Conservation (phyloP, 1,140 invertebrate genomes). For the Venturia canescens region DNA sequence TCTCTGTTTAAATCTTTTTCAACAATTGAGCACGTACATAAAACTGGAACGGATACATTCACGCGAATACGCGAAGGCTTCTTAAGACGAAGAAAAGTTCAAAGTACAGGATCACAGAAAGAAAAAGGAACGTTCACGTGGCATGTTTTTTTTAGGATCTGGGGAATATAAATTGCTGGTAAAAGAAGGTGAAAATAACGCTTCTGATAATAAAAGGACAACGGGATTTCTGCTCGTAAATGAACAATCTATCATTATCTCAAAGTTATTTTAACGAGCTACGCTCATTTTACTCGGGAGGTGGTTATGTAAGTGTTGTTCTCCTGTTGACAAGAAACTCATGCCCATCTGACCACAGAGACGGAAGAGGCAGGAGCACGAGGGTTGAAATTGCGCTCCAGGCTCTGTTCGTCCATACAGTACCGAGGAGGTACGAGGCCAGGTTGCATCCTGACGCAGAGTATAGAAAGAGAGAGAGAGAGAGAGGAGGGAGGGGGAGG, state of each 20-base stretch:
- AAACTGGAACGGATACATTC: not conserved
- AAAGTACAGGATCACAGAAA: no score
- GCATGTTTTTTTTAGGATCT: no score
- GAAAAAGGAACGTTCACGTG: no score
- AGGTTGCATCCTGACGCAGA: not conserved
- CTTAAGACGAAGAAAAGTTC: no score
- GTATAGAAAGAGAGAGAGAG: not conserved
- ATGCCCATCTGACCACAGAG: slow-evolving; percentile 18
- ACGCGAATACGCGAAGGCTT: no score
- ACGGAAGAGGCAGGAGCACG: not conserved
- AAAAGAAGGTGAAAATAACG: no score
- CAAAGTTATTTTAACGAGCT: slow-evolving; percentile 38
- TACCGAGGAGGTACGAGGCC: not conserved
- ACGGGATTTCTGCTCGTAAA: not conserved
- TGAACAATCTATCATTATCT: slow-evolving; percentile 11
- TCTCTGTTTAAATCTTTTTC: not conserved
- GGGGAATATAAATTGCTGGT: no score
- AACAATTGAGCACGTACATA: slow-evolving; percentile 35
- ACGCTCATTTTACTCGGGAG: not conserved
- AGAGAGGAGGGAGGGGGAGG: not conserved
- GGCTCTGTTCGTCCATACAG: not conserved
- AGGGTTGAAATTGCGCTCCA: slow-evolving; percentile 44
- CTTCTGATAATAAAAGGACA: no score
- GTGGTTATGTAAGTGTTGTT: slow-evolving; percentile 8
- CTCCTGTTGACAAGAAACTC: slow-evolving; percentile 34